Conservation (phyloP, 1,140 invertebrate genomes). For the Monochamus saltuarius region DNA sequence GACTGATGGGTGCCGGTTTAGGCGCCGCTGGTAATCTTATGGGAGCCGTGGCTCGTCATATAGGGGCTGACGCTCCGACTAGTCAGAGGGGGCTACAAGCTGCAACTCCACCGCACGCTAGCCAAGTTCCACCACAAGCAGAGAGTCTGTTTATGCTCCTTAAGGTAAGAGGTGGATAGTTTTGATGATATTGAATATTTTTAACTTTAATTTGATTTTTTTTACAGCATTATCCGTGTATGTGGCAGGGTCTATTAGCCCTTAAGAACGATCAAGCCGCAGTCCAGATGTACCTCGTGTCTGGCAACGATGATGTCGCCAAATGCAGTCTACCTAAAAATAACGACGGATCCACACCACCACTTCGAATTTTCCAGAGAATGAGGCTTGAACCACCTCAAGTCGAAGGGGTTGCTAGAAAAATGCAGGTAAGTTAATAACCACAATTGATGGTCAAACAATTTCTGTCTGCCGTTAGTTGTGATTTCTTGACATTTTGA, state of each 20-base stretch:
- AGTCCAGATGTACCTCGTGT: conserved; percentile 98
- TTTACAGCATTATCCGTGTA: conserved; percentile 81
- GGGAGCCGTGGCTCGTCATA: conserved; percentile 54
- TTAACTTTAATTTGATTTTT: no score
- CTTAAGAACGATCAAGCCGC: conserved; percentile 95
- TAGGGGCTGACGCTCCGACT: conserved; percentile 56
- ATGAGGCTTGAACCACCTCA: conserved; percentile 95
- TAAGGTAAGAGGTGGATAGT: conserved; percentile 55
- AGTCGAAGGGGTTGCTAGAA: conserved; percentile 90
- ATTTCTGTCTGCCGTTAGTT: no score
- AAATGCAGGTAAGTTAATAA: conserved; percentile 81
- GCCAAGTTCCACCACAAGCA: conserved; percentile 72
- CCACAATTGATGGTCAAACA: no score
- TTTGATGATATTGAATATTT: conserved; percentile 9
- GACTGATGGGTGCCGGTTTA: conserved; percentile 38
- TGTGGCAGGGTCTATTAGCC: conserved; percentile 94
- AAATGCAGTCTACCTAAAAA: conserved; percentile 78
- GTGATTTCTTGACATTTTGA: no score
- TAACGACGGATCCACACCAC: conserved; percentile 76
- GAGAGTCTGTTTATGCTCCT: conserved; percentile 78
- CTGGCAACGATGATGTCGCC: conserved; percentile 86
- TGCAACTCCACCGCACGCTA: conserved; percentile 69
- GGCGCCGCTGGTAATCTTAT: conserved; percentile 50
- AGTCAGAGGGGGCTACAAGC: conserved; percentile 59
- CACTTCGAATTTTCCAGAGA: conserved; percentile 89